A percentile compares a stretch with the other conserved stretches of the same genome.
Conservation (phyloP, 2,113 vertebrate species). For the Spilogale gracilis region DNA sequence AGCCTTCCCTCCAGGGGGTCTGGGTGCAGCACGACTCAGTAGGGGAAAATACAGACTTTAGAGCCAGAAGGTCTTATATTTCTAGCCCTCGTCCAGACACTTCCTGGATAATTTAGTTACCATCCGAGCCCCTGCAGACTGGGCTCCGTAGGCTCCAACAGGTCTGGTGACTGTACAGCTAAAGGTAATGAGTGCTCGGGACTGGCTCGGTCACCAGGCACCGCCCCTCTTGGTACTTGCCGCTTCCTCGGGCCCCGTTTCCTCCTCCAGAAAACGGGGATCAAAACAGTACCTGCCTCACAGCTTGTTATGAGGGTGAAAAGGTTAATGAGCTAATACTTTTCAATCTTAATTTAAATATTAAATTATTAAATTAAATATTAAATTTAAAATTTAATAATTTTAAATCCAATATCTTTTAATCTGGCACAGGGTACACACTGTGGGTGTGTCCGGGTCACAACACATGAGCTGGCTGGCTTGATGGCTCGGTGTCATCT, state of each 20-base stretch:
- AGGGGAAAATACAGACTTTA: neutral
- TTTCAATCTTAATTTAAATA: too few relatives aligned
- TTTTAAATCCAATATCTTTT: too few relatives aligned
- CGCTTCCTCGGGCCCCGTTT: neutral
- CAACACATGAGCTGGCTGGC: neutral
- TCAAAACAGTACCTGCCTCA: neutral
- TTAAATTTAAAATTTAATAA: too few relatives aligned
- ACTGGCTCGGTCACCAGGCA: too few relatives aligned
- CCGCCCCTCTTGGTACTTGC: neutral
- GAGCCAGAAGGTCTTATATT: neutral
- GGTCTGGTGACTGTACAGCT: rapidly evolving
- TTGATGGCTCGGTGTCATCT: rapidly evolving
- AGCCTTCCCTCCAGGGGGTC: neutral
- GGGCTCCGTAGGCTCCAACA: too few relatives aligned
- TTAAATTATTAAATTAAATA: too few relatives aligned
- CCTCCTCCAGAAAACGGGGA: neutral
- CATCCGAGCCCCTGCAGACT: neutral
- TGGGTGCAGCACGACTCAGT: rapidly evolving
- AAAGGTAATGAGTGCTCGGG: rapidly evolving
- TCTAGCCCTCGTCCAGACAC: neutral
- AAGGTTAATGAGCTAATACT: neutral
- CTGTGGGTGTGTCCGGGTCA: neutral
- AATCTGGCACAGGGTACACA: neutral
- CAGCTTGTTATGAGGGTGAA: neutral
- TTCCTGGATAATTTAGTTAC: neutral